Base-by-base conservation (phyloP, 2,888 invertebrate genomes). In the Drosophila longiperda region DNA sequence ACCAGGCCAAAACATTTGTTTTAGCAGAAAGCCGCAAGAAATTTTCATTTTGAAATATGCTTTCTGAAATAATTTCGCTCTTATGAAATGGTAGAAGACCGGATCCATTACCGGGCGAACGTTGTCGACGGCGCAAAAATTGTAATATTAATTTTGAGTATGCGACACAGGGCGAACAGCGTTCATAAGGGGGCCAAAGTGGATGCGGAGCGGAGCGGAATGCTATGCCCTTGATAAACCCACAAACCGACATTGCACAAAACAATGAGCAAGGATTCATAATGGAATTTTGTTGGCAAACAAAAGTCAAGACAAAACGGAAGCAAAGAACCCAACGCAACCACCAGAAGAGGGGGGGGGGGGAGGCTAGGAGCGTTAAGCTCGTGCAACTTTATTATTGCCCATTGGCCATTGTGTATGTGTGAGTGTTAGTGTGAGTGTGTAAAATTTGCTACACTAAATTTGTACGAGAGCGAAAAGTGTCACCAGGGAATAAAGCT, bases 91-190 rank as follows among this genome's bases (percentile, higher is more conserved):
- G 33, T 8, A 52, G 33, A 40, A 70, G 17, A n/a, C 66, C 68
- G 54, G 55, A 54, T 58, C 71, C 80, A 71, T 71, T 66, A 75
- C 55, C 64, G 45, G 23, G 40, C 75, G 49, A 74, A 49, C 65
- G 53, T 49, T 73, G 76, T 73, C 79, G 78, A 67, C 78, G 58
- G 66, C 75, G 66, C 70, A 82, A 78, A 87, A 87, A 87, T 80
- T 90, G 81, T 82, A 86, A 90, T 90, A 87, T 90, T 90, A 86
- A 90, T 88, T 88, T 88, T 89, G 74, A 88, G 75, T 83, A 78
- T 75, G 69, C 73, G 50, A 54, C 38, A 58, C 55, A 40, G 26
- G 57, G 64, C 20, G 5, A 15, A 15, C n/a, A 57, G 60, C 34
- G 48, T 50, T 7, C 45, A 4, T 15, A 11, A 34, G 52, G n/a